phyloP scores from a whole-genome alignment of 2,797 vertebrate genomes.

The Sebastes ruberrimus region DNA sequence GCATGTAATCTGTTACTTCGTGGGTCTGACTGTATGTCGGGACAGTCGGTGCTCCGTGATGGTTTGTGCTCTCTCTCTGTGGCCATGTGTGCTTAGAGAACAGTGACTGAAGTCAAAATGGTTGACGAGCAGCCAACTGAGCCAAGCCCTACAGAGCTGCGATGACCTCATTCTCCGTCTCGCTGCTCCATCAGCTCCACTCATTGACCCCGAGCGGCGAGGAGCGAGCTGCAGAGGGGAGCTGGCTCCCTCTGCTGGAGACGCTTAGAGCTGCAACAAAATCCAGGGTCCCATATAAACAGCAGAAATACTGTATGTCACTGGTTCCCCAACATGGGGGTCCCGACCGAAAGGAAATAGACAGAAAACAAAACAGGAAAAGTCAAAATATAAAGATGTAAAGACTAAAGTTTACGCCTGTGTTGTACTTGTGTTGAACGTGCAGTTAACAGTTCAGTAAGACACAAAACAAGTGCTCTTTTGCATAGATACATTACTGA shows the following conservation, averaged over 20 bases:
- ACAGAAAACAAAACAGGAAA: too few species aligned
- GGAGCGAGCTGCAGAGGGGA: not conserved
- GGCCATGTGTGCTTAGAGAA: constrained; percentile 32
- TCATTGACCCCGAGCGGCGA: constrained; percentile 32
- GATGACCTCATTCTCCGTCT: constrained; percentile 68
- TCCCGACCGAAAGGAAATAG: too few species aligned
- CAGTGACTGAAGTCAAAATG: constrained; percentile 50
- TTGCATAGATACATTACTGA: constrained; percentile 30
- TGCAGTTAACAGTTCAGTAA: not conserved
- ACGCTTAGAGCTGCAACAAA: fast-evolving
- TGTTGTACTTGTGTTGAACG: not conserved
- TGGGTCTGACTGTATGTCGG: not conserved
- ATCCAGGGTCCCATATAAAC: not conserved
- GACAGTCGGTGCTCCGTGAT: not conserved
- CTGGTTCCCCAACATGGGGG: too few species aligned
- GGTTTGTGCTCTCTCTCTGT: not conserved
- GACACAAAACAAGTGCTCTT: constrained; percentile 24
- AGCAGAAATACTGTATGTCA: not conserved
- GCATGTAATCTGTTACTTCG: not conserved
- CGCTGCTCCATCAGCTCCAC: constrained; percentile 58
- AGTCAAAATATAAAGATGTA: fast-evolving
- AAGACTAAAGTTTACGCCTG: too few species aligned
- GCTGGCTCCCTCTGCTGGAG: constrained; percentile 54
- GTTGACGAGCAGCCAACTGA: constrained; percentile 52
- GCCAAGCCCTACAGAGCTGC: constrained; percentile 70